A percentile compares a stretch with the other conserved stretches of the same genome.
Evolutionary conservation across 2,113 vertebrate genomes (phyloP).

Genomic region (Neopipo cinnamomea): DNA sequence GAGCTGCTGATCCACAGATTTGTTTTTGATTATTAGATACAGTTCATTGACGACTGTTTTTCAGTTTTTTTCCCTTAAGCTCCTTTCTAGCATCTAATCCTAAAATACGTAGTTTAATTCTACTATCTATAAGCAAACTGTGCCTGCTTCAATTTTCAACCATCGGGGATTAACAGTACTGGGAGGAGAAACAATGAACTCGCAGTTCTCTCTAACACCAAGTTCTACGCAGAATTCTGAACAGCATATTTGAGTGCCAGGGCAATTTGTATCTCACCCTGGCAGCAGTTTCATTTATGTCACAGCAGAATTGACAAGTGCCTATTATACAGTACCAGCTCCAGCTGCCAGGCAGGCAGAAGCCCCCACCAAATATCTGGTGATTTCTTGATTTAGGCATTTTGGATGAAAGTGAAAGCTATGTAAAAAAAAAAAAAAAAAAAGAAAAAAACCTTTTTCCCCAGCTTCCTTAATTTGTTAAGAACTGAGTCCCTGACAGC

Average conservation of each 20-base stretch:
- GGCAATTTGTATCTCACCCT: neutral
- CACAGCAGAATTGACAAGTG: neutral
- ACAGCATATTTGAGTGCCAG: neutral
- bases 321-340: neutral
- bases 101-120: conserved; percentile 60
- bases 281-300: neutral
- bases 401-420: neutral
- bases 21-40: neutral
- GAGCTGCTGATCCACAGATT: conserved; percentile 3
- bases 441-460: neutral
- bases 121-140: conserved; percentile 20
- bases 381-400: neutral
- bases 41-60: conserved; percentile 14
- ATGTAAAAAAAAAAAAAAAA: neutral
- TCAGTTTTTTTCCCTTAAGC: conserved; percentile 34
- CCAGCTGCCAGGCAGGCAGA: neutral
- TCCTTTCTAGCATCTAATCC: conserved; percentile 61
- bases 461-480: neutral
- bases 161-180: neutral
- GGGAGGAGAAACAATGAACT: neutral
- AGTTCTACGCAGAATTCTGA: neutral
- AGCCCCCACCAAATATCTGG: neutral
- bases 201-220: neutral
- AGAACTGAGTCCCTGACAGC: neutral
- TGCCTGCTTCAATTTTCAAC: neutral